Conservation (phyloP, 2,113 vertebrate genomes). For the Lipophrys pholis region DNA sequence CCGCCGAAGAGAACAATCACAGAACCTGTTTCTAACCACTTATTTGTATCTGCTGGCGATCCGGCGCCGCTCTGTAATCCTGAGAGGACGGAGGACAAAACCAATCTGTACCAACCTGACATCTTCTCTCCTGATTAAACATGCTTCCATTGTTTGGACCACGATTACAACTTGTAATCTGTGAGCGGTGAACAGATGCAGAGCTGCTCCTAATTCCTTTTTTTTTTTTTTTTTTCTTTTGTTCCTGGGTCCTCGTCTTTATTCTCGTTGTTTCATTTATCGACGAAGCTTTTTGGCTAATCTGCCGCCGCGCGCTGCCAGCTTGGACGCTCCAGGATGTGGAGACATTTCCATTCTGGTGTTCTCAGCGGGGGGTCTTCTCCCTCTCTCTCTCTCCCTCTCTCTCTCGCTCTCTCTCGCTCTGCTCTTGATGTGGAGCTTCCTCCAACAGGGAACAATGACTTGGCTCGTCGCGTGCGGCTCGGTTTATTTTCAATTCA, state of each 20-base stretch:
- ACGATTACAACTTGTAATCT: slow-evolving; percentile 2
- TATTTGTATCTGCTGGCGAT: slow-evolving; percentile 34
- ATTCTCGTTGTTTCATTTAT: slow-evolving; percentile 30
- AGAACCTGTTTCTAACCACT: slow-evolving; percentile 21
- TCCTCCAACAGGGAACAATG: slow-evolving; percentile 60
- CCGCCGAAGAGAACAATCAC: slow-evolving; percentile 29
- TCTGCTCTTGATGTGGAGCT: slow-evolving; percentile 25
- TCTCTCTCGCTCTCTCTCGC: slow-evolving; percentile 1
- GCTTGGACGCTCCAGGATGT: slow-evolving; percentile 65
- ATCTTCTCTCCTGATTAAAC: slow-evolving; percentile 30
- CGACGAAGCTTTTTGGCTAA: slow-evolving; percentile 65
- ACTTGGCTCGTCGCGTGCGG: slow-evolving; percentile 50
- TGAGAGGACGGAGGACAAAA: slow-evolving; percentile 1
- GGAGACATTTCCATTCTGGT: slow-evolving; percentile 69
- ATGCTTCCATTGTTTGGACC: slow-evolving; percentile 17
- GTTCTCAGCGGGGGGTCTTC: slow-evolving; percentile 69
- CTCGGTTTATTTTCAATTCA: slow-evolving; percentile 32
- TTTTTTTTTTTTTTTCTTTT: slow-evolving; percentile 11
- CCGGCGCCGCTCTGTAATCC: slow-evolving; percentile 32
- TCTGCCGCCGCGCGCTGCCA: slow-evolving; percentile 62
- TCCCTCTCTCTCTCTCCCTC: slow-evolving; percentile 20
- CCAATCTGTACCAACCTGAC: slow-evolving; percentile 11
- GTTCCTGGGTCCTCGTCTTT: not conserved
- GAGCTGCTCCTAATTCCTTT: not conserved
- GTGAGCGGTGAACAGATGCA: slow-evolving; percentile 13